Percentiles rank a stretch among this genome's conserved stretches.
Evolutionary conservation across 2,797 vertebrate genomes (phyloP).

Genomic region (Enteromius afrohamiltoni): DNA sequence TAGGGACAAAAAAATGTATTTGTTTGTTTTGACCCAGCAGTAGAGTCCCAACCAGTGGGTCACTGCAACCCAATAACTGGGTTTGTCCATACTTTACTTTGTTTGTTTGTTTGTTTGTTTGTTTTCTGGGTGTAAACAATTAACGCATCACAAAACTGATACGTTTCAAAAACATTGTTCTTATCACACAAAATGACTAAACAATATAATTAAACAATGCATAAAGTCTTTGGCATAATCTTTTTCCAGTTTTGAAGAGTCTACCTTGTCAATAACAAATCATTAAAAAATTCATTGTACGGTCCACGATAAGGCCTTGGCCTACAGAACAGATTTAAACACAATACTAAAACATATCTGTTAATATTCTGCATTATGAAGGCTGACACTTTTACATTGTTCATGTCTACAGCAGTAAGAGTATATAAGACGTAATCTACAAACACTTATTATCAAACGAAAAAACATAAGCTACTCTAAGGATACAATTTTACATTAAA

Average conservation of each 20-base stretch:
- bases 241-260: not conserved
- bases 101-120: too few species aligned
- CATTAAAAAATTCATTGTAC: not conserved
- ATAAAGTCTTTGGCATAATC: not conserved
- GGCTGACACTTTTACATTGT: not conserved
- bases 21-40: too few species aligned
- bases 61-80: too few species aligned
- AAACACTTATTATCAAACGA: not conserved
- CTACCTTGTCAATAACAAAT: not conserved
- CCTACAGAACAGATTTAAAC: slow-evolving; percentile 4
- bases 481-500: not conserved
- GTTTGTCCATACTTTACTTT: too few species aligned
- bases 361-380: not conserved
- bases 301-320: not conserved
- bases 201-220: not conserved
- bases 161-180: not conserved
- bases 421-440: not conserved
- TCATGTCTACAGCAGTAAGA: not conserved
- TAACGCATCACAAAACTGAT: not conserved
- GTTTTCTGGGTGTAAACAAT: not conserved
- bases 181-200: not conserved
- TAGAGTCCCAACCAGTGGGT: too few species aligned
- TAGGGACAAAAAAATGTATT: too few species aligned
- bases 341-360: not conserved
- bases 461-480: not conserved